phyloP scores from a whole-genome alignment of 2,113 vertebrate genomes.

The Gracilinanus agilis region DNA sequence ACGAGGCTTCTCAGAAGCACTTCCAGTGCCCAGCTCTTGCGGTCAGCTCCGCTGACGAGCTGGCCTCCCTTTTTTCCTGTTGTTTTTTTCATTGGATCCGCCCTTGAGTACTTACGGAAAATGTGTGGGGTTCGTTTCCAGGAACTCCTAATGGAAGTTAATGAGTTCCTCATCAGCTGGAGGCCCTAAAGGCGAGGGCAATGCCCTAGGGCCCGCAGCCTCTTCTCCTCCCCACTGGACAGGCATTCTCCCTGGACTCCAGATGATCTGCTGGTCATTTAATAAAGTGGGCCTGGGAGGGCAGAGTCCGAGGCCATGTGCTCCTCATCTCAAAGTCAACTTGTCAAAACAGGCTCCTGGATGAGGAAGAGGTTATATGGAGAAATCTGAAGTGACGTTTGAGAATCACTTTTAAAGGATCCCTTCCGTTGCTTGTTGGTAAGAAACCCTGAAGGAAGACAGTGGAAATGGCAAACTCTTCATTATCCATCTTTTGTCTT shows the following conservation, averaged over 20 bases:
- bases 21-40: not conserved
- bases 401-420: not conserved
- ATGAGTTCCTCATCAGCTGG: not conserved
- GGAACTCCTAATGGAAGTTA: not conserved
- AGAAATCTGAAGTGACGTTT: not conserved
- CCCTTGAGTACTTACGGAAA: not conserved
- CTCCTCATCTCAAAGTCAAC: not conserved
- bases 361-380: not conserved
- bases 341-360: not conserved
- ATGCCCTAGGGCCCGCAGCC: not conserved
- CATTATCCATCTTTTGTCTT: not conserved
- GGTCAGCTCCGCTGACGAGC: not conserved
- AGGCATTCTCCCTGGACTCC: not conserved
- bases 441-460: too few relatives aligned
- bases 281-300: not conserved
- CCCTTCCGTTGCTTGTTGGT: too few relatives aligned
- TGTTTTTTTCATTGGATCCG: not conserved
- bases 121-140: not conserved
- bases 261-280: not conserved
- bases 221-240: not conserved
- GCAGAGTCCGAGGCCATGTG: not conserved
- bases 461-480: too few relatives aligned
- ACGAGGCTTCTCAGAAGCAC: not conserved
- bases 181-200: not conserved
- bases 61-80: not conserved